Conservation (phyloP, 2,797 vertebrate species). For the Sebastes itinus region DNA sequence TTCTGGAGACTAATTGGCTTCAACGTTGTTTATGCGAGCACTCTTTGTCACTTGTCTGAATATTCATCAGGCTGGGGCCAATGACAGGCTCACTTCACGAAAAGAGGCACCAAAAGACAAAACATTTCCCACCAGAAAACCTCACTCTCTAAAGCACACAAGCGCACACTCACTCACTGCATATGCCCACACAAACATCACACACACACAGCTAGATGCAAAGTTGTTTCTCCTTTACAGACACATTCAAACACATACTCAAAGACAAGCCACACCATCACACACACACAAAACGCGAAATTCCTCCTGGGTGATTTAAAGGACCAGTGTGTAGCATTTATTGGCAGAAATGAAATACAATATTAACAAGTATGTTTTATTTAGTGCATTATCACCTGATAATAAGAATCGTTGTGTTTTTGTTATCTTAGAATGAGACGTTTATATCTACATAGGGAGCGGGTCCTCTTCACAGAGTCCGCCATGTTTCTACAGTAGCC, state of each 20-base stretch:
- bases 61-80: constrained; percentile 77
- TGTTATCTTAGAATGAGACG: no score
- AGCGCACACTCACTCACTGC: constrained; percentile 17
- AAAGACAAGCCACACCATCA: background rate
- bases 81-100: constrained; percentile 42
- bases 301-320: background rate
- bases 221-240: background rate
- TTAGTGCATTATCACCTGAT: no score
- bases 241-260: background rate
- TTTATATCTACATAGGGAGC: no score
- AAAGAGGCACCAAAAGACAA: constrained; percentile 58
- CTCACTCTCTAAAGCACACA: constrained; percentile 41
- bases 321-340: no score
- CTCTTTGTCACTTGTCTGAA: constrained; percentile 74
- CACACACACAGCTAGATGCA: background rate
- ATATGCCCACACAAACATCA: constrained; percentile 24
- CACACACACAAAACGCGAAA: rapidly evolving
- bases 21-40: constrained; percentile 62
- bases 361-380: no score
- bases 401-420: no score
- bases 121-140: constrained; percentile 76
- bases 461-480: no score
- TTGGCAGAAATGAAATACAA: no score
- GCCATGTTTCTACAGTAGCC: no score
- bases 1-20: constrained; percentile 63